Evolutionary conservation across 1,140 invertebrate genomes (phyloP), one percentile per base, ranked within the genome.

Genomic region (Papilio xuthus): DNA sequence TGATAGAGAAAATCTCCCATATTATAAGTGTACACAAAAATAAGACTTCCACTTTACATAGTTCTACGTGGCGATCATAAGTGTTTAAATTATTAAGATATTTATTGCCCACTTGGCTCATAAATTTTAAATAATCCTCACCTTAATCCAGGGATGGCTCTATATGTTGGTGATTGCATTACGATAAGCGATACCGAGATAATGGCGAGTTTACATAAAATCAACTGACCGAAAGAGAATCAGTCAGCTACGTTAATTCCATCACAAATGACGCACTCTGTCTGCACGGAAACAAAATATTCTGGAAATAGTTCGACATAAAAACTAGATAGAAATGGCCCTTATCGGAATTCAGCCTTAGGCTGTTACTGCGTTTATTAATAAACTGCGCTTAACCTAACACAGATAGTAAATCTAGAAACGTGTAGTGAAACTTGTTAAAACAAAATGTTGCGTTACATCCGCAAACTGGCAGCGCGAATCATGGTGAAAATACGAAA

Each of bases 401-500:
- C 56, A 44, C 28, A 41, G 15, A 8, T 56, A n/a, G 32, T 41
- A 56, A 44, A 69, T n/a, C 73, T 44, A 74, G 63, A 42, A 78
- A 63, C 56, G 44, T 53, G 8, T 32, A 37, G 41, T 78, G 42
- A 71, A 20, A 23, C 10, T 26, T 28, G 10, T 6, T 23, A 7
- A 60, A 41, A 0, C 69, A 82, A 77, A 78, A 88, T 89, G 86
- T 84, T 88, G 56, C 84, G 85, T 18, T 80, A 86, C 10, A 76
- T 91, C 53, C 83, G 89, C 63, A 89, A 87, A 84, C 42, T 88
- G 20, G 81, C 84, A n/a, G 76, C 83, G 67, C 84, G 81, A 47
- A 81, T 93, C 26, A 80, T 87, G 15, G 82, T 86, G 47, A 90
- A 89, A 74, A 80, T 92, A 50, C 84, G 88, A n/a, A 88, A 82